Evolutionary conservation across 2,888 invertebrate genomes (phyloP).

Genomic region (Lottia gigantea): DNA sequence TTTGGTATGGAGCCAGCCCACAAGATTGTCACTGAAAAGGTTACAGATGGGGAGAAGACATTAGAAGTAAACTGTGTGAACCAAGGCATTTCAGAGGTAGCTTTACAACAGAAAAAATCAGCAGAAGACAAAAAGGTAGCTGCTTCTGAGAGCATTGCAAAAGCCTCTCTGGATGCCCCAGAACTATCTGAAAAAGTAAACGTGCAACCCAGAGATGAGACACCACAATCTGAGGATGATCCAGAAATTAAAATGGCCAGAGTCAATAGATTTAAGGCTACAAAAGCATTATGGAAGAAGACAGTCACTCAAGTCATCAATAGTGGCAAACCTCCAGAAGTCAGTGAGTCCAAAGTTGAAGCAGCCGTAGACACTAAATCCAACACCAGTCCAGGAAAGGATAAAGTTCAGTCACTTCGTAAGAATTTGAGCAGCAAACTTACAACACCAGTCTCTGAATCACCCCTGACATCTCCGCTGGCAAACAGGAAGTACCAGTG

Average conservation of each 20-base stretch:
- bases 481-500: slow-evolving; percentile 35
- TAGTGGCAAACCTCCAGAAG: background rate
- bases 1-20: too few species aligned
- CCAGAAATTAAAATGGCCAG: slow-evolving; percentile 7
- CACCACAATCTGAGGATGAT: background rate
- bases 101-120: too few species aligned
- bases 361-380: background rate
- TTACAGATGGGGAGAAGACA: too few species aligned
- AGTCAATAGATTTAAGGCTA: background rate
- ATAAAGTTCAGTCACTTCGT: background rate
- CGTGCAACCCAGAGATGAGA: too few species aligned
- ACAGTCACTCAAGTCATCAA: background rate
- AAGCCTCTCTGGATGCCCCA: too few species aligned
- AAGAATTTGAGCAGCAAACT: background rate
- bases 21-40: too few species aligned
- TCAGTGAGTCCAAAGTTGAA: background rate
- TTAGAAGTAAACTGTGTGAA: too few species aligned
- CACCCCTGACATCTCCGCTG: slow-evolving; percentile 26
- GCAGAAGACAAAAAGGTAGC: too few species aligned
- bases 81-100: too few species aligned
- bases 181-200: too few species aligned
- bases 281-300: slow-evolving; percentile 1
- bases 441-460: background rate
- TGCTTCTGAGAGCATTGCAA: too few species aligned
- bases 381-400: background rate